Evolutionary conservation across 2,797 vertebrate genomes (phyloP).

Genomic region (Sebastes nivosus): DNA sequence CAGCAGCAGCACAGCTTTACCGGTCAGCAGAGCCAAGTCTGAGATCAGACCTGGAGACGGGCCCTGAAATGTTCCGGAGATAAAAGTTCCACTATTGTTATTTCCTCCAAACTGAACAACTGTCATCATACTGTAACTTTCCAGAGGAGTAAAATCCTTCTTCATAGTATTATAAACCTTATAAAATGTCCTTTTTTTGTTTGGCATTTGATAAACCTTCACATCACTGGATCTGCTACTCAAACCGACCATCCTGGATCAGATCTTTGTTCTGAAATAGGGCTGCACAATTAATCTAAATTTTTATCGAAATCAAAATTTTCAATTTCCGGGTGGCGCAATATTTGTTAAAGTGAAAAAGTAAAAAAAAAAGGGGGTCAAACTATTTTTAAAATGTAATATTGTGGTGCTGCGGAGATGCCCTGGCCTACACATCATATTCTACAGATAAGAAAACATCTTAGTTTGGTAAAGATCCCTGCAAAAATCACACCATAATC

Average conservation of each 20-base stretch:
- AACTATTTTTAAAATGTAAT: too few relatives aligned
- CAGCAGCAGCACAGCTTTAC: neutral
- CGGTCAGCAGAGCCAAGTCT: neutral
- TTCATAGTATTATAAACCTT: neutral
- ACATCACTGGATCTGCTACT: too few relatives aligned
- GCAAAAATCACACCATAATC: neutral
- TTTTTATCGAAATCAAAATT: too few relatives aligned
- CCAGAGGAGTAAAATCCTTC: neutral
- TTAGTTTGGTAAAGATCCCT: neutral
- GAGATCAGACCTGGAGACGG: neutral
- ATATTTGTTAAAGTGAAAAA: neutral
- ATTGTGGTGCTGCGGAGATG: neutral
- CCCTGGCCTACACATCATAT: neutral
- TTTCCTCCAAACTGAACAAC: neutral
- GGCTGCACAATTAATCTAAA: too few relatives aligned
- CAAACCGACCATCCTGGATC: too few relatives aligned
- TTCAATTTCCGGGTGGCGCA: neutral
- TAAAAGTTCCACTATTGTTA: neutral
- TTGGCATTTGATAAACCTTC: too few relatives aligned
- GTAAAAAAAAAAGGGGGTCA: too few relatives aligned
- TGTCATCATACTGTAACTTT: neutral
- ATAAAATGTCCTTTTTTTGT: too few relatives aligned
- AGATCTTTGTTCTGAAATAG: neutral
- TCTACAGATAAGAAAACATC: neutral
- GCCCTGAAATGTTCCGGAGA: neutral